Evolutionary conservation across 2,113 vertebrate species (phyloP).

Genomic region (Atrichornis clamosus): DNA sequence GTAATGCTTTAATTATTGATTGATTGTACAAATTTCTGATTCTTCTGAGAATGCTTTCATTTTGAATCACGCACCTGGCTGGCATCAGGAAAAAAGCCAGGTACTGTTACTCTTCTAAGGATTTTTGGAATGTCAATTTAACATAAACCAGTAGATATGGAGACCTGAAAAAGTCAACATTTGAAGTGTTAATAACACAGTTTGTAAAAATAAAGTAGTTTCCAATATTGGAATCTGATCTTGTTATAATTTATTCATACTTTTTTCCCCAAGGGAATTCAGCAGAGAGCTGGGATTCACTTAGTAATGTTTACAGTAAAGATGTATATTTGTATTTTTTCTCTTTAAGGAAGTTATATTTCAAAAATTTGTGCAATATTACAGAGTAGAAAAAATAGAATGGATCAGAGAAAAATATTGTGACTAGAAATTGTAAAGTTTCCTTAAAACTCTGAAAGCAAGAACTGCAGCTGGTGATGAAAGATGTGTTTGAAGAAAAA

Average conservation of each 20-base stretch:
- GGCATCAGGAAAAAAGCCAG: neutral
- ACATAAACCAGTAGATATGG: neutral
- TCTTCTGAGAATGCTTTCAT: neutral
- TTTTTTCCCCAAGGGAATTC: neutral
- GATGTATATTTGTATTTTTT: neutral
- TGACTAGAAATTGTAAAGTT: neutral
- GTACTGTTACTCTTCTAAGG: neutral
- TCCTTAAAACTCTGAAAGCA: neutral
- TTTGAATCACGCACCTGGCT: neutral
- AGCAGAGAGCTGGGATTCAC: neutral
- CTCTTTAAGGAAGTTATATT: neutral
- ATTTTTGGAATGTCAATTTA: neutral
- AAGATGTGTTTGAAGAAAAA: neutral
- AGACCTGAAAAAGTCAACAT: neutral
- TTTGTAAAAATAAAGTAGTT: neutral
- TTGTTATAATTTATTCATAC: neutral
- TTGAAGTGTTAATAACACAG: neutral
- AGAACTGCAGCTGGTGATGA: neutral
- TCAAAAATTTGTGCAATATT: neutral
- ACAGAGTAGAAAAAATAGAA: neutral
- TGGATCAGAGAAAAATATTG: neutral
- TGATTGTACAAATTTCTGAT: neutral
- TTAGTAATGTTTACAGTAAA: neutral
- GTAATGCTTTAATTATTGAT: constrained; percentile 67
- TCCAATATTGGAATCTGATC: neutral